A percentile compares a stretch with the other conserved stretches of the same genome.
phyloP scores from a whole-genome alignment of 2,888 invertebrate genomes.

The Nudaria mundana region DNA sequence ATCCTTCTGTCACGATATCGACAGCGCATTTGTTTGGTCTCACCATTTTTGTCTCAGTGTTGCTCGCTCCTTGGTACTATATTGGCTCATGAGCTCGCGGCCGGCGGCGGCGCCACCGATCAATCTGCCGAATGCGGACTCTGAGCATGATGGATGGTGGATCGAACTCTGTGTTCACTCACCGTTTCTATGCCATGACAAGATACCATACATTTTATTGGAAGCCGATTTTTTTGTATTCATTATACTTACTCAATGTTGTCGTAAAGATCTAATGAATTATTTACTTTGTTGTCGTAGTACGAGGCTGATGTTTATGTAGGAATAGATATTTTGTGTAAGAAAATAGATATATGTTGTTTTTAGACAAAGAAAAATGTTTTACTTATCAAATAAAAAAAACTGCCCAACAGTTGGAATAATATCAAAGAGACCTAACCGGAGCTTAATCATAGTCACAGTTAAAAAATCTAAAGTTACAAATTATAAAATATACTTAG shows the following conservation, averaged over 20 bases:
- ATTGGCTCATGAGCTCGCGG: constrained; percentile 42
- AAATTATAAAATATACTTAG: too few species aligned
- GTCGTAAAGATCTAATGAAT: constrained; percentile 58
- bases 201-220: constrained; percentile 59
- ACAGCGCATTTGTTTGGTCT: constrained; percentile 77
- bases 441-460: too few species aligned
- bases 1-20: constrained; percentile 76
- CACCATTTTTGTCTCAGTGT: constrained; percentile 75
- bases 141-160: constrained; percentile 71
- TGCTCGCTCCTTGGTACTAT: constrained; percentile 44
- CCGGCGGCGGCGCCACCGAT: constrained; percentile 60
- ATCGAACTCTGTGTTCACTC: constrained; percentile 41
- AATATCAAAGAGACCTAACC: too few species aligned
- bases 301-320: constrained; percentile 48
- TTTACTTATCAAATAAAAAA: too few species aligned
- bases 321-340: constrained; percentile 30
- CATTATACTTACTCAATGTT: constrained; percentile 52
- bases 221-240: constrained; percentile 45
- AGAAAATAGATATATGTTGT: constrained; percentile 23
- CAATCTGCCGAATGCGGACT: constrained; percentile 64
- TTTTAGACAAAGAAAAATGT: constrained; percentile 17
- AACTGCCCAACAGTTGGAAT: too few species aligned
- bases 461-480: too few species aligned
- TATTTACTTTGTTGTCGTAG: constrained; percentile 54
- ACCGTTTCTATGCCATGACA: constrained; percentile 42